Evolutionary conservation across 2,797 vertebrate genomes (phyloP), one percentile per base, ranked within the genome.

Genomic region (Sitta carolinensis): DNA sequence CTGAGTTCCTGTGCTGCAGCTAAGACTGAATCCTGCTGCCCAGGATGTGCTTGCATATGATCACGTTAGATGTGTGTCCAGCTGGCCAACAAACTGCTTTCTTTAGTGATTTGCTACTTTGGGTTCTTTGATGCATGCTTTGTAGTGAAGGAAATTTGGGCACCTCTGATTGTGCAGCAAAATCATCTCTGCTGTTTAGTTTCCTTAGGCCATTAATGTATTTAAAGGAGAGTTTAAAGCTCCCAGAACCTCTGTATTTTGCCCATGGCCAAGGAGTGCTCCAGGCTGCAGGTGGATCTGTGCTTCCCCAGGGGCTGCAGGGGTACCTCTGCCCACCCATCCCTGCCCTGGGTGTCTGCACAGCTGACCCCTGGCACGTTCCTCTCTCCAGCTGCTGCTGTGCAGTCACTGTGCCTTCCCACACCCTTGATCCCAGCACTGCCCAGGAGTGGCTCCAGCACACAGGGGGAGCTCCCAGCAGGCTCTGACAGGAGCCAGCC

Each of bases 1-100:
- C 51, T 7, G 11, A 18, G 69, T 30, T 57, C 57, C 75, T 83
- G 38, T 61, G n/a, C 3, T 25, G 27, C 82, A 84, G 50, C 55
- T 81, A 12, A 14, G 38, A 3, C 5, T 64, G 77, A 42, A 8
- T 48, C 5, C 7, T 27, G 20, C 45, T 83, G 45, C 61, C 32
- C n/a, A 13, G 43, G 45, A 3, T 42, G 13, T 34, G 74, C 69
- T n/a, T 38, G 34, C 34, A 2, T 7, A 0, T 5, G 32, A 6
- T 26, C 85, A n/a, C 15, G 0, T 69, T 16, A 42, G 23, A 7
- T 18, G 30, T 59, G 40, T n/a, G 5, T 43, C 52, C 59, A 52
- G 5, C 43, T 77, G 64, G 13, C 34, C 85, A 84, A 7, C 38
- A 62, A 61, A 20, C 5, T 10, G 4, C 52, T 61, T 45, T 16